Base-by-base conservation (phyloP, 2,113 vertebrate genomes). In the Pseudonaja textilis region DNA sequence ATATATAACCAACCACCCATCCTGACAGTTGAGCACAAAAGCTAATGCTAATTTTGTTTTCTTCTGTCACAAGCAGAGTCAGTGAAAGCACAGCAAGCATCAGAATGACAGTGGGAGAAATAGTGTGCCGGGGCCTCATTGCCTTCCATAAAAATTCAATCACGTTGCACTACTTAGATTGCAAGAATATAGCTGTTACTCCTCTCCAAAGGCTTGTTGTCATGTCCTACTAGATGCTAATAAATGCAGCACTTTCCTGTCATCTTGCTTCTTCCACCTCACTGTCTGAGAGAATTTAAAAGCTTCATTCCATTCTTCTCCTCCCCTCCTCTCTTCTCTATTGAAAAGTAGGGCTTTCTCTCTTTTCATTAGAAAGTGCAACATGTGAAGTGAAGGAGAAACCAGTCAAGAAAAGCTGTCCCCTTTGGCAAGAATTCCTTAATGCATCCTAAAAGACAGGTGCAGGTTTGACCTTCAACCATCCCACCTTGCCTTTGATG, bases 201-300 rank as follows among this genome's bases (percentile, higher is more conserved):
- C 86, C 45, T 42, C 39, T 87, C 57, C 45, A 54, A 90, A 90
- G 56, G 54, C 81, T 74, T 93, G 88, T 61, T 85, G 39, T 34
- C 81, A 26, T 87, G 47, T 55, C 55, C 50, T 69, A 88, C 64
- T 93, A n/a, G 91, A 90, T 64, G 91, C 9, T 59, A 94, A 92
- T 57, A 81, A 93, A 89, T 5, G 3, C 52, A 26, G 7, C 25
- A 2, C 42, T 88, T 92, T 92, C n/a, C 39, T 54, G n/a, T 64
- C 69, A 89, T 52, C 90, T 87, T 61, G 52, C 50, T 90, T 85
- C 25, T 94, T 64, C 85, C 69, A 64, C 91, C 59, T 85, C 52
- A 34, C 55, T 91, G 64, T 52, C 59, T 93, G 20, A 22, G 52
- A 55, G 55, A 81, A 34, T 90, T 52, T 89, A 87, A 90, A 88